Conservation (phyloP, 2,797 vertebrate species). For the Clarias laeviceps region DNA sequence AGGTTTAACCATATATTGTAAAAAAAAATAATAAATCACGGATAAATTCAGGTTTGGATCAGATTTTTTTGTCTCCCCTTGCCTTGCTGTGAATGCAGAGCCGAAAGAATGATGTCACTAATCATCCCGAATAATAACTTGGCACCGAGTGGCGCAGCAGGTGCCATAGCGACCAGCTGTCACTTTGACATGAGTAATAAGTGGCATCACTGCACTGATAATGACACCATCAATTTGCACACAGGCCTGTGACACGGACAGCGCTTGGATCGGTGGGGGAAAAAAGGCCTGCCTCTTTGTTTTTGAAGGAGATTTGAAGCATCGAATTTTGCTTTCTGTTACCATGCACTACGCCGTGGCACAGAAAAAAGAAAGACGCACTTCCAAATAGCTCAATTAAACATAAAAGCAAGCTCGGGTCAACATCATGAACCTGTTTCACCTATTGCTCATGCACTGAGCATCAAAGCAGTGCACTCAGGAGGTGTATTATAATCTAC, state of each 20-base stretch:
- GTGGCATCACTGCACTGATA: conserved; percentile 50
- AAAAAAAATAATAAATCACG: too few relatives aligned
- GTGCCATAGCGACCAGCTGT: conserved; percentile 63
- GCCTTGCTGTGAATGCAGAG: conserved; percentile 29
- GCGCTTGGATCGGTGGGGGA: conserved; percentile 39
- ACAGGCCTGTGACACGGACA: conserved; percentile 49
- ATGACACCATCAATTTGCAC: conserved; percentile 51
- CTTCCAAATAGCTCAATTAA: conserved; percentile 50
- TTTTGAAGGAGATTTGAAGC: conserved; percentile 57
- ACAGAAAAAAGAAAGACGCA: conserved; percentile 52
- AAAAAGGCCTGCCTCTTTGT: conserved; percentile 43
- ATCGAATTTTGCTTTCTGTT: conserved; percentile 50
- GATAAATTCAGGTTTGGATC: neutral
- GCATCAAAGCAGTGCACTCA: neutral
- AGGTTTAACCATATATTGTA: neutral
- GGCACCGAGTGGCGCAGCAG: conserved; percentile 54
- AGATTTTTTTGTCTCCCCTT: neutral
- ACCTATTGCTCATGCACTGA: neutral
- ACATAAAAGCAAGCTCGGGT: conserved; percentile 41
- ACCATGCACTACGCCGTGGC: conserved; percentile 43
- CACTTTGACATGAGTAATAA: conserved; percentile 48
- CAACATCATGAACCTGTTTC: neutral
- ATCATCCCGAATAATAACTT: conserved; percentile 52
- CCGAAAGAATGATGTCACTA: conserved; percentile 54
- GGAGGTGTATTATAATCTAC: neutral